Base-by-base conservation (phyloP, 2,888 invertebrate genomes). In the Electrophaes corylata region DNA sequence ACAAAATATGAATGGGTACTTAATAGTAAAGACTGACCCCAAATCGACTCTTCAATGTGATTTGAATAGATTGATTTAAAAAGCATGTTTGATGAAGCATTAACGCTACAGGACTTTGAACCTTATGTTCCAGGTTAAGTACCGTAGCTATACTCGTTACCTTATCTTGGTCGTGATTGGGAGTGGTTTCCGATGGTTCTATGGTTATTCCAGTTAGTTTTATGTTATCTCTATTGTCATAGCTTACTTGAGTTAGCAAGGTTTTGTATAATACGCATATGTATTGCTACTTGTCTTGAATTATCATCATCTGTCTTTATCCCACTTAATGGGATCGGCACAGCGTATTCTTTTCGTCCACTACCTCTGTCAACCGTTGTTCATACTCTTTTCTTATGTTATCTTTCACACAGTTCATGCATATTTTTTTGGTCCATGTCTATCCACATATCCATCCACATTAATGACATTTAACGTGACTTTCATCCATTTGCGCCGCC, bases 111-210 rank as follows among this genome's bases (percentile, higher is more conserved):
- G 26, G 26, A 47, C 4, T 54, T 14, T 40, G 16, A 10, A 44
- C 44, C 37, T 48, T 37, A 44, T 31, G 35, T 16, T 14, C n/a
- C 33, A 29, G 26, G 10, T 48, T 14, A 41, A 16, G 31, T 43
- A 33, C 20, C 5, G 18, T 14, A 31, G 11, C 29, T 8, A 14
- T 14, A 16, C 16, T 37, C 16, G 20, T 47, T 55, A 29, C 18
- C 18, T 47, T 48, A 47, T 48, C 47, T 23, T 48, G 16, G 41
- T 47, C 37, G 31, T 37, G 52, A 23, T 35, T 23, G 12, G 41
- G 54, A 54, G 41, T 35, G 54, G 54, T 54, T 41, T 47, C 54
- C 54, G 46, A 54, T 54, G 18, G 47, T 23, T 35, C 26, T 54
- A 33, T 31, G 41, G n/a, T 16, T 47, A 43, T 54, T 47, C 47